Conservation (phyloP, 1,140 invertebrate species). For the Sminthurides bifidus region DNA sequence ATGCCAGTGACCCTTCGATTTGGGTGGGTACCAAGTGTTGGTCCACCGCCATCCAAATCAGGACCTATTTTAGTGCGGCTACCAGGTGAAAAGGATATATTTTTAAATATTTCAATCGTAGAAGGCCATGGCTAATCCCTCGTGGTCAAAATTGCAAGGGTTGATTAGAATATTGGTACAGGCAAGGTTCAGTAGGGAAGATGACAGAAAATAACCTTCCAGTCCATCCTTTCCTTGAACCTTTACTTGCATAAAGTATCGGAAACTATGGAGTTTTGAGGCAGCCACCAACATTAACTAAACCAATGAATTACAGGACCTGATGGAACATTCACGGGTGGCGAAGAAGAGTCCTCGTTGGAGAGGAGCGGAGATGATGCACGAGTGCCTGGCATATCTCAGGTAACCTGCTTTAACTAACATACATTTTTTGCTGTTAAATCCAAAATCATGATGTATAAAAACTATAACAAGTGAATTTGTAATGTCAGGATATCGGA, state of each 20-base stretch:
- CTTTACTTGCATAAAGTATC: too few relatives aligned
- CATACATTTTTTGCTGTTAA: background rate
- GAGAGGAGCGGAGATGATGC: slow-evolving; percentile 22
- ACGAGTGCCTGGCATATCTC: slow-evolving; percentile 15
- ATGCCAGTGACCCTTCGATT: slow-evolving; percentile 35
- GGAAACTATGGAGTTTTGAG: too few relatives aligned
- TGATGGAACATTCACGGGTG: slow-evolving; percentile 30
- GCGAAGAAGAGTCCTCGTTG: slow-evolving; percentile 28
- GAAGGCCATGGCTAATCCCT: too few relatives aligned
- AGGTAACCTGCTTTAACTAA: slow-evolving; percentile 7
- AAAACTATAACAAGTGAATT: background rate
- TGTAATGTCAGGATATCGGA: slow-evolving; percentile 9
- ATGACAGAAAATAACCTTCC: too few relatives aligned
- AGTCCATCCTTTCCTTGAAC: too few relatives aligned
- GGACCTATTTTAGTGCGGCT: slow-evolving; percentile 23
- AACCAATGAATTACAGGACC: slow-evolving; percentile 18
- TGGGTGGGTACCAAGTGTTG: slow-evolving; percentile 36
- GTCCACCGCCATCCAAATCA: slow-evolving; percentile 29
- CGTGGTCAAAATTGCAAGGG: too few relatives aligned
- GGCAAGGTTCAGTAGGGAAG: too few relatives aligned
- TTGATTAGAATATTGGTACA: too few relatives aligned
- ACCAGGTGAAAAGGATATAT: too few relatives aligned
- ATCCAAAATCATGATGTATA: background rate
- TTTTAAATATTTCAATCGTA: too few relatives aligned
- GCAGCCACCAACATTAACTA: too few relatives aligned